phyloP scores from a whole-genome alignment of 2,888 invertebrate genomes.

The Gymnocheta viridis region DNA sequence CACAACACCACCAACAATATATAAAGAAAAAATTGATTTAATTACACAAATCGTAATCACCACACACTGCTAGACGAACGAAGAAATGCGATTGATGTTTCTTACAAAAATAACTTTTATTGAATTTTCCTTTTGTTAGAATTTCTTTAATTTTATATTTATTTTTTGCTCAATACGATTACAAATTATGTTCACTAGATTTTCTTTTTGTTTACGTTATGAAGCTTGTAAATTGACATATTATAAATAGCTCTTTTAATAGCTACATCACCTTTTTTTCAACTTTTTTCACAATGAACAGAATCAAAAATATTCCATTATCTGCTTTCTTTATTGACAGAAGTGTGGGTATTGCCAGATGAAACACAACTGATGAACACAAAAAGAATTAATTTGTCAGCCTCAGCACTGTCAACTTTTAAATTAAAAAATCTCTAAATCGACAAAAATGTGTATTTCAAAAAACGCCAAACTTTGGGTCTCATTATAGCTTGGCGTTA shows the following conservation, averaged over 20 bases:
- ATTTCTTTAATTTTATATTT: background rate
- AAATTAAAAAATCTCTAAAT: too few species aligned
- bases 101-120: conserved; percentile 49
- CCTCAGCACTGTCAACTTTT: too few species aligned
- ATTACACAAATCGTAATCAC: conserved; percentile 69
- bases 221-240: conserved; percentile 64
- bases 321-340: conserved; percentile 49
- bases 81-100: conserved; percentile 64
- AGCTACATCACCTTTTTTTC: conserved; percentile 46
- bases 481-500: too few species aligned
- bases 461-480: too few species aligned
- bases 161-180: conserved; percentile 12
- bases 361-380: background rate
- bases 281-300: conserved; percentile 54
- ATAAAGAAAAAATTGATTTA: conserved; percentile 68
- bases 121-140: conserved; percentile 47
- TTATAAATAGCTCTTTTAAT: conserved; percentile 45
- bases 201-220: conserved; percentile 64
- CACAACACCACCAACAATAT: conserved; percentile 59
- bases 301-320: conserved; percentile 64
- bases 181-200: conserved; percentile 44
- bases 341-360: conserved; percentile 19
- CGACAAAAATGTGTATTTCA: too few species aligned
- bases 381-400: background rate
- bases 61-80: conserved; percentile 65